A percentile compares a stretch with the other conserved stretches of the same genome.
Conservation (phyloP, 2,888 invertebrate species). For the Leptopilina myrica region DNA sequence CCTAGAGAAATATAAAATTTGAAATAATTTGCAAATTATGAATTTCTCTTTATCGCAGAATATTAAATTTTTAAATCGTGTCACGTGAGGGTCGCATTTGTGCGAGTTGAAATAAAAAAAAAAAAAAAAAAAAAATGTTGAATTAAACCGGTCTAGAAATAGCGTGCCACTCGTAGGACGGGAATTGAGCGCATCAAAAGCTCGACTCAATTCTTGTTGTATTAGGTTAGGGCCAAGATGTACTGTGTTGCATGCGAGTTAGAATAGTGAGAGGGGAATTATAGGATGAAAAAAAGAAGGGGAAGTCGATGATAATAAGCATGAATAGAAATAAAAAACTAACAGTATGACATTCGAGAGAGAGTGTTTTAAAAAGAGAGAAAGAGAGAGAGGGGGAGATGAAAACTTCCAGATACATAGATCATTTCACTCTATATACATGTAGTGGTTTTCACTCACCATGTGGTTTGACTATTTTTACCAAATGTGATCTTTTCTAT, state of each 20-base stretch:
- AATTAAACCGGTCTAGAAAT: conserved; percentile 67
- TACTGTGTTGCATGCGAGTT: conserved; percentile 61
- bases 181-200: conserved; percentile 48
- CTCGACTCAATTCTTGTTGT: conserved; percentile 68
- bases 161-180: conserved; percentile 41
- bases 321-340: conserved; percentile 27
- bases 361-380: not conserved
- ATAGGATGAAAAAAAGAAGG: not conserved
- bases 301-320: conserved; percentile 24
- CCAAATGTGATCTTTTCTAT: not conserved
- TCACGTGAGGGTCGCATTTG: conserved; percentile 6
- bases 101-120: not conserved
- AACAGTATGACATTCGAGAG: not conserved
- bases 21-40: not conserved
- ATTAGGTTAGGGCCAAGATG: conserved; percentile 72
- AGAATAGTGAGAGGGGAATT: conserved; percentile 58
- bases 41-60: not conserved
- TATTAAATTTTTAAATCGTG: not conserved
- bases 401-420: conserved; percentile 42
- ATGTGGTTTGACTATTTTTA: conserved; percentile 53
- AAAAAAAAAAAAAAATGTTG: not conserved
- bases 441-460: conserved; percentile 56
- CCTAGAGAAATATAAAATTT: not conserved
- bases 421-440: conserved; percentile 44
- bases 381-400: conserved; percentile 36